Evolutionary conservation across 2,797 vertebrate species (phyloP).

Genomic region (Gobio occitaniae): DNA sequence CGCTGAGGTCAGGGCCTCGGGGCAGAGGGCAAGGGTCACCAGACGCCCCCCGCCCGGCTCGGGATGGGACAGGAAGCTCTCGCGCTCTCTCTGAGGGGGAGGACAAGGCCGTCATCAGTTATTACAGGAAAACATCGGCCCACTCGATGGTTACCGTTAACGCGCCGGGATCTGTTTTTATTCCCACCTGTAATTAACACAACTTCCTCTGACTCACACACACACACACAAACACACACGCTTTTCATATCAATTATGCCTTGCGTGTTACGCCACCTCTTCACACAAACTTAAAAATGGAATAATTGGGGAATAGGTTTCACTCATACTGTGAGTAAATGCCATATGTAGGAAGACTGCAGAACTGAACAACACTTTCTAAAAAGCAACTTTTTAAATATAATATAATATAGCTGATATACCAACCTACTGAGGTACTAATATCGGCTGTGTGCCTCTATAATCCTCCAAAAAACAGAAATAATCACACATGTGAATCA

Average conservation of each 20-base stretch:
- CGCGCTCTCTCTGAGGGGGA: conserved; percentile 72
- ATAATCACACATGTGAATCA: no score
- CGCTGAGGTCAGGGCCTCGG: conserved; percentile 61
- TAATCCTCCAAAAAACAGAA: neutral
- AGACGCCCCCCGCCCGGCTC: conserved; percentile 69
- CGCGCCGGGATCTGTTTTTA: neutral
- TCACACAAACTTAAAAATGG: neutral
- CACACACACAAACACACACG: neutral
- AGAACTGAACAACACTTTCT: no score
- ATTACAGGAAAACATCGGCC: conserved; percentile 31
- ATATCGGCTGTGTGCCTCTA: no score
- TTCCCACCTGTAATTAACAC: conserved; percentile 25
- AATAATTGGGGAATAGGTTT: no score
- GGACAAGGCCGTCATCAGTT: neutral
- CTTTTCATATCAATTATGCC: neutral
- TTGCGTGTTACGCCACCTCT: neutral
- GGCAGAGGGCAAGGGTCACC: conserved; percentile 65
- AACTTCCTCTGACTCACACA: neutral
- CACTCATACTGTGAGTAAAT: no score
- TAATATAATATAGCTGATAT: no score
- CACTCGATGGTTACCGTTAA: neutral
- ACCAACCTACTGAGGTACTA: neutral
- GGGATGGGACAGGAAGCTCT: conserved; percentile 71
- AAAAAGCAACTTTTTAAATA: no score
- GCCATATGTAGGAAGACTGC: no score